Evolutionary conservation across 2,113 vertebrate genomes (phyloP).

Genomic region (Atlantisia rogersi): DNA sequence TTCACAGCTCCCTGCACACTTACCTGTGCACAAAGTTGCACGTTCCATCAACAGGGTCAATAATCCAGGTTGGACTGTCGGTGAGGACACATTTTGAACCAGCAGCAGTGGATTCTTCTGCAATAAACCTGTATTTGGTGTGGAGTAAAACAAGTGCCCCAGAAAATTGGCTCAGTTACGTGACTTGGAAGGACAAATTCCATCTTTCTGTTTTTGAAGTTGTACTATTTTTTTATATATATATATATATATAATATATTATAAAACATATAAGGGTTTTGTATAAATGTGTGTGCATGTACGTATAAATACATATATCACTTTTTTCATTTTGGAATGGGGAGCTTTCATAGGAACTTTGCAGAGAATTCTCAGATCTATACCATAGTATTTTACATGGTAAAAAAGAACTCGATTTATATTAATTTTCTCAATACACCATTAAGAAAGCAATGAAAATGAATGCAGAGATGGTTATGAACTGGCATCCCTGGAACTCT

Average conservation of each 20-base stretch:
- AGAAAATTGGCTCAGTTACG: background rate
- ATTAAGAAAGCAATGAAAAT: background rate
- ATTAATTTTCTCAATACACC: background rate
- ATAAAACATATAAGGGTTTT: background rate
- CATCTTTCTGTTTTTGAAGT: background rate
- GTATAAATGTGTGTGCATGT: background rate
- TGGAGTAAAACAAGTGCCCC: background rate
- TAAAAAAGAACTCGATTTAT: background rate
- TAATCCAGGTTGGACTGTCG: conserved; percentile 86
- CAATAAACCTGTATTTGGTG: conserved; percentile 82
- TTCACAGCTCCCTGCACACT: background rate
- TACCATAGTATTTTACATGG: background rate
- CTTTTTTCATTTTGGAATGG: background rate
- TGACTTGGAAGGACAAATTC: background rate
- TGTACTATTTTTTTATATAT: background rate
- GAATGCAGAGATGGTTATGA: background rate
- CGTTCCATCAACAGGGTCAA: conserved; percentile 90
- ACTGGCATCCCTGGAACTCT: background rate
- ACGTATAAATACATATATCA: background rate
- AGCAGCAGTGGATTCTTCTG: conserved; percentile 86
- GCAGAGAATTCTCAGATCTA: background rate
- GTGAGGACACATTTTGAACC: conserved; percentile 86
- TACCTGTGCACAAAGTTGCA: conserved; percentile 92
- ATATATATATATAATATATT: background rate
- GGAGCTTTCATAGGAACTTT: background rate